Evolutionary conservation across 2,888 invertebrate genomes (phyloP).

Genomic region (Muschampia plurimacula): DNA sequence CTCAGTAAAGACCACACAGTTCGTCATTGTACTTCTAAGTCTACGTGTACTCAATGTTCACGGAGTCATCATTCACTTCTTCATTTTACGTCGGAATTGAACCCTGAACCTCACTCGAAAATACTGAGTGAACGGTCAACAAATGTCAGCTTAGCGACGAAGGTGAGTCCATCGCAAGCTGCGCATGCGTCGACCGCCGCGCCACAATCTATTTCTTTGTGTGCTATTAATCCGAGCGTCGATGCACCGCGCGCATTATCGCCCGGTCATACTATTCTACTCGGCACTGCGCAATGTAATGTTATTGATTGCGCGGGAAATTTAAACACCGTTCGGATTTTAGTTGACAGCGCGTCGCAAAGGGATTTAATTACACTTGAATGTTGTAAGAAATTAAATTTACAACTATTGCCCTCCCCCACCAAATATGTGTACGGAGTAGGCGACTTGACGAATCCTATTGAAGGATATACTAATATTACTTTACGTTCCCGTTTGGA

Average conservation of each 20-base stretch:
- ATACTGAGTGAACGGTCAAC: not conserved
- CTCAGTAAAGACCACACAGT: slow-evolving; percentile 28
- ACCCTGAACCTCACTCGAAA: slow-evolving; percentile 1
- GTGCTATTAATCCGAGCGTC: slow-evolving; percentile 12
- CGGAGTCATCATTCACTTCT: slow-evolving; percentile 17
- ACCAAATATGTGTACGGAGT: slow-evolving; percentile 27
- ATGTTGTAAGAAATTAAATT: slow-evolving; percentile 33
- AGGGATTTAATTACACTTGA: slow-evolving; percentile 29
- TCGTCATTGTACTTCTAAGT: slow-evolving; percentile 5
- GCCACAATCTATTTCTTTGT: slow-evolving; percentile 9
- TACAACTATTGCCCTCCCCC: slow-evolving; percentile 13
- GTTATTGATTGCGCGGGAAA: slow-evolving; percentile 20
- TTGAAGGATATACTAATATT: slow-evolving; percentile 27
- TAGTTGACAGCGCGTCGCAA: slow-evolving; percentile 27
- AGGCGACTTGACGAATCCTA: slow-evolving; percentile 23
- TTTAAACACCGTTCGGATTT: slow-evolving; percentile 8
- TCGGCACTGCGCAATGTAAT: slow-evolving; percentile 21
- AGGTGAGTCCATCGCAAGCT: slow-evolving; percentile 8
- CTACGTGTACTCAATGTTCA: not conserved
- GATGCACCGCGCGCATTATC: not conserved
- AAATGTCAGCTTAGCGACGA: not conserved
- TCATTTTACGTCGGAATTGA: slow-evolving; percentile 15
- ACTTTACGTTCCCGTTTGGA: slow-evolving; percentile 22
- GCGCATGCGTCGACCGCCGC: not conserved
- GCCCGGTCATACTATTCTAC: slow-evolving; percentile 7